Evolutionary conservation across 2,113 vertebrate genomes (phyloP), one percentile per base, ranked within the genome.

Genomic region (Piliocolobus tephrosceles): DNA sequence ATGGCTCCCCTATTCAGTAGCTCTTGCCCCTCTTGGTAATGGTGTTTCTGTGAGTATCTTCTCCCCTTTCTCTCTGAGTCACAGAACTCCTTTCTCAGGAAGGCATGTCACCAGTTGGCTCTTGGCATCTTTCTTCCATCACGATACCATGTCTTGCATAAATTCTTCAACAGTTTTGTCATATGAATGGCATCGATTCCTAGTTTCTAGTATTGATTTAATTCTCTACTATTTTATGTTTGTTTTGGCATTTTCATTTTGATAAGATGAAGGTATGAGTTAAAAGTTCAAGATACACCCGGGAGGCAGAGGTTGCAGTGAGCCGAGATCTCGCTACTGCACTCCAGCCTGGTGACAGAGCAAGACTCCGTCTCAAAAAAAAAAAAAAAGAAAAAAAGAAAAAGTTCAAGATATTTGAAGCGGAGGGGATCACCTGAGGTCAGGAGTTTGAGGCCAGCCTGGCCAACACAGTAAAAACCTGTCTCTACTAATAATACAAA

Each of bases 221-320:
- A 38, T 88, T 87, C 40, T 90, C 27, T 85, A 57, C 78, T 68
- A 20, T 43, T 92, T 95, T 76, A 90, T 68, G 64, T 96, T 94
- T 88, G 55, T 70, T 89, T 89, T 92, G 68, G 32, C 23, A 55
- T 95, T 92, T 95, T 94, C 91, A 86, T 93, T 95, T 93, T 83
- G 43, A n/a, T 85, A 25, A n/a, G 32, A 61, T 35, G 40, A 76
- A 91, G 38, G 27, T 88, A 5, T 88, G 90, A 81, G 14, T 90
- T 89, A 72, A 80, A 81, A 85, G 25, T 45, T n/a, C 25, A 93
- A 83, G n/a, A 38, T 58, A 20, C 86, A 64, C 61, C 61, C 12
- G 6, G 27, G 61, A 64, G 61, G 61, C 61, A 64, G 61, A 64
- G 61, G 27, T 64, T 64, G 27, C 27, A 64, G 27, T 64, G 27